phyloP scores from a whole-genome alignment of 1,140 invertebrate genomes.

The Chrysoperla carnea region DNA sequence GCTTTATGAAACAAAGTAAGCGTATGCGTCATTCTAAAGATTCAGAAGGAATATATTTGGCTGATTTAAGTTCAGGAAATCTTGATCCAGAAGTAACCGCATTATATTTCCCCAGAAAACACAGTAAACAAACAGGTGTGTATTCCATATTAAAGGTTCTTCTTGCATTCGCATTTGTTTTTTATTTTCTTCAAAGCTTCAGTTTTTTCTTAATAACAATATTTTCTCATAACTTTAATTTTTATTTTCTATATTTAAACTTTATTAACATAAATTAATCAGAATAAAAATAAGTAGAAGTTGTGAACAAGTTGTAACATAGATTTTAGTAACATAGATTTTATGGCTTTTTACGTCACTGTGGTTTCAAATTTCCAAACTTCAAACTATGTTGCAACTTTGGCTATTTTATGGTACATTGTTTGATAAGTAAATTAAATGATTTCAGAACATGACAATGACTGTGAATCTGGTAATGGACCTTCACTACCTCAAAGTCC shows the following conservation, averaged over 20 bases:
- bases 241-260: too few species aligned
- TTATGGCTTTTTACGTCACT: too few species aligned
- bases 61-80: slow-evolving; percentile 75
- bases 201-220: too few species aligned
- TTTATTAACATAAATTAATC: too few species aligned
- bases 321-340: too few species aligned
- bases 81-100: slow-evolving; percentile 80
- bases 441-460: slow-evolving; percentile 53
- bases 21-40: slow-evolving; percentile 42
- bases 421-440: slow-evolving; percentile 5
- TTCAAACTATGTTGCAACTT: too few species aligned
- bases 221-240: too few species aligned
- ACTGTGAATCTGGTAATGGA: slow-evolving; percentile 88
- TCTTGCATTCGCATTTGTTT: not conserved
- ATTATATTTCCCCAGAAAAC: slow-evolving; percentile 62
- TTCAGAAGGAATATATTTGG: slow-evolving; percentile 78
- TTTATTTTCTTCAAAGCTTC: too few species aligned
- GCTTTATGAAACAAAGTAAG: slow-evolving; percentile 74
- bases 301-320: too few species aligned
- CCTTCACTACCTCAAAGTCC: slow-evolving; percentile 86
- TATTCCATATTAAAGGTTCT: not conserved
- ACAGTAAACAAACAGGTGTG: slow-evolving; percentile 1
- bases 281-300: too few species aligned
- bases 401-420: too few species aligned
- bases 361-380: too few species aligned